A percentile compares a stretch with the other conserved stretches of the same genome.
phyloP scores from a whole-genome alignment of 2,113 vertebrate genomes.

The Labeo catla region DNA sequence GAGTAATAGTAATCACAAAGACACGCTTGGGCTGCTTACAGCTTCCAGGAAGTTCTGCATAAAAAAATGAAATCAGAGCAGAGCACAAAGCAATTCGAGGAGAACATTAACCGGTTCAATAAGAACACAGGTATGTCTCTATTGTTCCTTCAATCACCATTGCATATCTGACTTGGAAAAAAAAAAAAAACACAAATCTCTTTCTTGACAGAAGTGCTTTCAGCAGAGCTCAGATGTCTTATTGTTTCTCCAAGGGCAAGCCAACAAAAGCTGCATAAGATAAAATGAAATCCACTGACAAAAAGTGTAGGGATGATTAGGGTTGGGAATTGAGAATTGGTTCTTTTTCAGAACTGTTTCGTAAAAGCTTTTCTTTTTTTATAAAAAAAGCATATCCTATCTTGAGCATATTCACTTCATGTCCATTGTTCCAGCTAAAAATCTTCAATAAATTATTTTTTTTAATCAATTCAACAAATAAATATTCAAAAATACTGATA shows the following conservation, averaged over 20 bases:
- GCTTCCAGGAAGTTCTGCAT: neutral
- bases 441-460: no score
- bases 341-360: neutral
- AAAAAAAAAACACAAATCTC: constrained; percentile 5
- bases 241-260: neutral
- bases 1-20: neutral
- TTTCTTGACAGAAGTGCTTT: neutral
- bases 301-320: neutral
- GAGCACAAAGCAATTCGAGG: neutral
- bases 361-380: no score
- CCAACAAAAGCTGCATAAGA: neutral
- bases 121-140: neutral
- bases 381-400: no score
- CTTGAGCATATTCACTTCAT: no score
- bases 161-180: neutral
- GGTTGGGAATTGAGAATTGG: neutral
- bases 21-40: neutral
- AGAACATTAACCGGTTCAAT: constrained; percentile 19
- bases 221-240: neutral
- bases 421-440: no score
- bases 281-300: neutral
- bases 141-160: neutral
- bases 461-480: no score
- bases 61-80: neutral
- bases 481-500: no score